Percentiles rank a stretch among this genome's conserved stretches.
Evolutionary conservation across 1,140 invertebrate species (phyloP).

Genomic region (Lordiphosa stackelbergi): DNA sequence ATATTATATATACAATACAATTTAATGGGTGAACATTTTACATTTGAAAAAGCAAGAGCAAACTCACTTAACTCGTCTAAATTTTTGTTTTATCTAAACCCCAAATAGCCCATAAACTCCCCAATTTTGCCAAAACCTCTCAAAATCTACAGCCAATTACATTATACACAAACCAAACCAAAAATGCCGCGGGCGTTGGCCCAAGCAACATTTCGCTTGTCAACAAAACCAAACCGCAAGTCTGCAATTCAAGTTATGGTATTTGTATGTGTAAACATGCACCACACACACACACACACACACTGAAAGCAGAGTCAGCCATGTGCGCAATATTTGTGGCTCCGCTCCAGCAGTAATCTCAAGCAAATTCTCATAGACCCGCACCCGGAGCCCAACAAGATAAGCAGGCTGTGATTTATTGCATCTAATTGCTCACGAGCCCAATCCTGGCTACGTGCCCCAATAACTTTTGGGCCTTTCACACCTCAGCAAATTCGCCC

Average conservation of each 20-base stretch:
- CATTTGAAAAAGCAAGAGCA: too few species aligned
- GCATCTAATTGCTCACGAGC: slow-evolving; percentile 19
- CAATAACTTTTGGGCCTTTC: slow-evolving; percentile 10
- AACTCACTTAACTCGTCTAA: too few species aligned
- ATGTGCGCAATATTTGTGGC: slow-evolving; percentile 15
- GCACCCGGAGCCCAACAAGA: slow-evolving; percentile 5
- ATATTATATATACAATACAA: too few species aligned
- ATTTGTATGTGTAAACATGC: too few species aligned
- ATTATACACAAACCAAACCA: not conserved
- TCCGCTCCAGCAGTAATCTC: slow-evolving; percentile 1
- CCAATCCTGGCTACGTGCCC: slow-evolving; percentile 9
- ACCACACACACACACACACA: too few species aligned
- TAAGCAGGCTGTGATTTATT: slow-evolving; percentile 18
- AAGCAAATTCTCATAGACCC: slow-evolving; percentile 4
- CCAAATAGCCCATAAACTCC: not conserved
- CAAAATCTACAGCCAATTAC: slow-evolving; percentile 9
- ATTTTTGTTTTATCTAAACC: not conserved
- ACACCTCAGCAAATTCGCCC: slow-evolving; percentile 14
- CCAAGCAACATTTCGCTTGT: slow-evolving; percentile 10
- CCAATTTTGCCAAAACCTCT: not conserved
- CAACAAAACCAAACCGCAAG: slow-evolving; percentile 9
- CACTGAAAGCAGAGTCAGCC: slow-evolving; percentile 1
- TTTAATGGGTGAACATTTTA: too few species aligned
- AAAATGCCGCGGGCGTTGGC: slow-evolving; percentile 1
- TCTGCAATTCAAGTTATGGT: too few species aligned